These are phyloP conservation scores for Heliconius charithonia DNA, from an alignment of 2,888 invertebrate genomes.

Conservation along the genomic window DNA sequence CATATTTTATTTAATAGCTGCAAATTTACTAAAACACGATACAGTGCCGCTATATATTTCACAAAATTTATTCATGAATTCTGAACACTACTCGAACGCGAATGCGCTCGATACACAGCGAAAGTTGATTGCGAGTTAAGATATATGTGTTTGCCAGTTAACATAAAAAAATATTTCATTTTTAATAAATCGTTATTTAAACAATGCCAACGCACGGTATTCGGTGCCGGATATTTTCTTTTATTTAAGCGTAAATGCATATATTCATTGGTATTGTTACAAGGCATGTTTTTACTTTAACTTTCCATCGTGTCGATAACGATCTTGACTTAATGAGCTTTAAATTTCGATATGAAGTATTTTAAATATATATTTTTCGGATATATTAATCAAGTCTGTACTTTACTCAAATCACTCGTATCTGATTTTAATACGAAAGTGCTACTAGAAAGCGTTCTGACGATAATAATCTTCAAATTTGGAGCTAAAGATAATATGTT, in stretches of 20 bases:
- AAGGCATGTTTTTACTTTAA: background rate
- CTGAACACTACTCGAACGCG: constrained; percentile 21
- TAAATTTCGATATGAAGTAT: background rate
- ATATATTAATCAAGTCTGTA: background rate
- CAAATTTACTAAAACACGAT: constrained; percentile 30
- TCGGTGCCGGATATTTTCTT: background rate
- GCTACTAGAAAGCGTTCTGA: background rate
- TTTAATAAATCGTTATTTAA: constrained; percentile 21
- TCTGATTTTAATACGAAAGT: background rate
- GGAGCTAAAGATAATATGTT: constrained; percentile 21
- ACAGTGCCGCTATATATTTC: constrained; percentile 18
- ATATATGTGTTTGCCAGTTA: constrained; percentile 23
- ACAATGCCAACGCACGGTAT: background rate
- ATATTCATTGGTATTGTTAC: background rate
- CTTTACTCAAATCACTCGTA: no score
- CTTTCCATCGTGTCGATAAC: background rate
- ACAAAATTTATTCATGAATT: constrained; percentile 22
- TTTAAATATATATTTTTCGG: background rate
- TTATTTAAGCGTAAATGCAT: constrained; percentile 11
- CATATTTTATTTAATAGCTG: constrained; percentile 29
- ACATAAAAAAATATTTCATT: constrained; percentile 17
- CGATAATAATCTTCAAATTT: background rate
- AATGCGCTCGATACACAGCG: constrained; percentile 5
- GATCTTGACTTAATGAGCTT: background rate
- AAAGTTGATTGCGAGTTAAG: constrained; percentile 21